Evolutionary conservation across 2,113 vertebrate genomes (phyloP).

Genomic region (Dipodomys ordii): DNA sequence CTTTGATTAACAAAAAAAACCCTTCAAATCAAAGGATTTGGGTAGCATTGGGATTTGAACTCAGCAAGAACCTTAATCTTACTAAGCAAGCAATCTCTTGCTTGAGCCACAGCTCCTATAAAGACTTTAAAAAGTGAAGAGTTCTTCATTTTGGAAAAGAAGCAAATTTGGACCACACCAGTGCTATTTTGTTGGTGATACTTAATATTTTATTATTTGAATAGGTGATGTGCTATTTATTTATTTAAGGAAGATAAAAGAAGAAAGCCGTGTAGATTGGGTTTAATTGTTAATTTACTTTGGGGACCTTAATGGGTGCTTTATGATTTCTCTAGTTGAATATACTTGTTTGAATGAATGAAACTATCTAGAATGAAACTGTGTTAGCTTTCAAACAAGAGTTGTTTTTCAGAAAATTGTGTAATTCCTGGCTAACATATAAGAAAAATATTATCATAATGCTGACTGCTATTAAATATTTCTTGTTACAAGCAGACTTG

Average conservation of each 20-base stretch:
- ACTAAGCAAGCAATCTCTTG: no score
- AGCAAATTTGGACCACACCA: constrained; percentile 76
- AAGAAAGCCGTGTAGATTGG: constrained; percentile 55
- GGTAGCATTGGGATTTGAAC: no score
- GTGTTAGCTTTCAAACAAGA: constrained; percentile 83
- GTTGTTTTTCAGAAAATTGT: constrained; percentile 89
- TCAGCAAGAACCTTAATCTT: no score
- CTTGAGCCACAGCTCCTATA: no score
- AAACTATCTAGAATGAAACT: constrained; percentile 79
- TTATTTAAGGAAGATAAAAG: constrained; percentile 86
- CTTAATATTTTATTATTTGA: constrained; percentile 88
- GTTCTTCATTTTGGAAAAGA: neutral
- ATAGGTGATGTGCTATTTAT: constrained; percentile 87
- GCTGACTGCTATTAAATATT: neutral
- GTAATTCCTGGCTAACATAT: constrained; percentile 90
- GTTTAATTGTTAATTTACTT: constrained; percentile 52
- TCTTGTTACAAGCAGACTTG: neutral
- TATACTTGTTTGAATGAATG: constrained; percentile 81
- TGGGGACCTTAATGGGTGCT: constrained; percentile 54
- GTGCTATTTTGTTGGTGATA: constrained; percentile 85
- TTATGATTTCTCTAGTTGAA: constrained; percentile 79
- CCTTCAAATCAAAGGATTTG: no score
- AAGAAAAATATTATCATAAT: neutral
- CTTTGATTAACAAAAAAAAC: neutral
- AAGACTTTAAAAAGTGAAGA: neutral